phyloP scores from a whole-genome alignment of 2,113 vertebrate species.

The Gadus chalcogrammus region DNA sequence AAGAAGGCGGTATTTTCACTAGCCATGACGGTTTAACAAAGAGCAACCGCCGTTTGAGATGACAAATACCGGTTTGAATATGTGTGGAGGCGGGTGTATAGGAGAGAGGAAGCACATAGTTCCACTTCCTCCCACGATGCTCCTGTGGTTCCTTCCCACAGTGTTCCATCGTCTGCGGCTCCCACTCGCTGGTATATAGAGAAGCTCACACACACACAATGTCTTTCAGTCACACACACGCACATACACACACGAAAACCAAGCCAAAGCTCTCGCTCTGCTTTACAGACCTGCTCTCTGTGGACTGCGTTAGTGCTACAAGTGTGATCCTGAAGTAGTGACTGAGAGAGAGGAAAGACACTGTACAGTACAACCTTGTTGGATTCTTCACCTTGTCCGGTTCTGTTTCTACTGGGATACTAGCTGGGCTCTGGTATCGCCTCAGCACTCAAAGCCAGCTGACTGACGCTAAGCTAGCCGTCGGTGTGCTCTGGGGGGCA shows the following conservation, averaged over 20 bases:
- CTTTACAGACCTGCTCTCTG: neutral
- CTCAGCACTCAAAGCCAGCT: too few species aligned
- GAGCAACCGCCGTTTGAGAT: slow-evolving; percentile 22
- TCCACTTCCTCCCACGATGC: slow-evolving; percentile 4
- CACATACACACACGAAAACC: neutral
- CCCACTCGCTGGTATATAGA: neutral
- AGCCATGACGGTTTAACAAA: neutral
- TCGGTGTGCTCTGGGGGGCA: too few species aligned
- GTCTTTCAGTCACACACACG: neutral
- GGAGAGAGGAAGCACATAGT: slow-evolving; percentile 16
- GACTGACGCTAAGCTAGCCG: too few species aligned
- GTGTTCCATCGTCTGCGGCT: neutral
- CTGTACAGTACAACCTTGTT: slow-evolving; percentile 32
- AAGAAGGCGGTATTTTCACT: too few species aligned
- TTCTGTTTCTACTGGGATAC: slow-evolving; percentile 8
- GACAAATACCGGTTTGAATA: slow-evolving; percentile 14
- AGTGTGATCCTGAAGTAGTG: neutral
- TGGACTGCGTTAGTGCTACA: neutral
- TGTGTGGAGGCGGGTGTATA: slow-evolving; percentile 3
- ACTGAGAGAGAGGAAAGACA: slow-evolving; percentile 26
- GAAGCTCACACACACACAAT: neutral
- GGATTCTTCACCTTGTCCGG: slow-evolving; percentile 30
- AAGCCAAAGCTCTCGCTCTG: neutral
- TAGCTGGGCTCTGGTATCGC: too few species aligned
- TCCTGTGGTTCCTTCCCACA: neutral